Evolutionary conservation across 2,797 vertebrate genomes (phyloP).

Genomic region (Delichon dasypus): DNA sequence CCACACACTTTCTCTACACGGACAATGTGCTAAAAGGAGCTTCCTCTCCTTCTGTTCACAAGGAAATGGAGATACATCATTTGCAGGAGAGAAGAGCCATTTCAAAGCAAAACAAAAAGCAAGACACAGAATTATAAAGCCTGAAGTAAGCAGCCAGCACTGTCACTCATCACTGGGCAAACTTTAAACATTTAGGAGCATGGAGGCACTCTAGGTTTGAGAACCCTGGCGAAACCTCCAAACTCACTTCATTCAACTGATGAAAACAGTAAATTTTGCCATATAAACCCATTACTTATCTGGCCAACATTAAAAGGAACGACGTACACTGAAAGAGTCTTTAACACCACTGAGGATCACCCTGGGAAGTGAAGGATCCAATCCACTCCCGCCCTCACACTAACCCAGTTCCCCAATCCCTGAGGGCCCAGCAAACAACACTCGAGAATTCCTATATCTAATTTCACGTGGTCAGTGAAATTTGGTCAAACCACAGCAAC

Average conservation of each 20-base stretch:
- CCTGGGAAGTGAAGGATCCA: background rate
- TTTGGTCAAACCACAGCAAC: background rate
- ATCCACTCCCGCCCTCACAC: background rate
- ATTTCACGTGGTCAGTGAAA: background rate
- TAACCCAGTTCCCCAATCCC: background rate
- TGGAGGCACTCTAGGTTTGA: background rate
- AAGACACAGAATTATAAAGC: background rate
- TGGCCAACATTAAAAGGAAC: background rate
- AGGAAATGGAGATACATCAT: background rate
- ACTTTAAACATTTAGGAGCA: background rate
- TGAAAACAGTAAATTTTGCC: background rate
- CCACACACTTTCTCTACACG: background rate
- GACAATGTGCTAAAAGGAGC: background rate
- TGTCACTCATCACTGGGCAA: background rate
- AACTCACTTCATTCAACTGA: background rate
- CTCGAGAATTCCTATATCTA: background rate
- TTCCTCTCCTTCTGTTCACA: background rate
- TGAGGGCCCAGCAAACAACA: background rate
- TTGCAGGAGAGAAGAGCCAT: background rate
- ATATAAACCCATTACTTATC: background rate
- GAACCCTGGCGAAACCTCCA: background rate
- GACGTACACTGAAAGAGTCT: background rate
- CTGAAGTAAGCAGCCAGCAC: background rate
- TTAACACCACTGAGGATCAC: background rate
- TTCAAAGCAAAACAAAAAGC: background rate